Evolutionary conservation across 2,797 vertebrate species (phyloP), one percentile per base, ranked within the genome.

Genomic region (Champsocephalus esox): DNA sequence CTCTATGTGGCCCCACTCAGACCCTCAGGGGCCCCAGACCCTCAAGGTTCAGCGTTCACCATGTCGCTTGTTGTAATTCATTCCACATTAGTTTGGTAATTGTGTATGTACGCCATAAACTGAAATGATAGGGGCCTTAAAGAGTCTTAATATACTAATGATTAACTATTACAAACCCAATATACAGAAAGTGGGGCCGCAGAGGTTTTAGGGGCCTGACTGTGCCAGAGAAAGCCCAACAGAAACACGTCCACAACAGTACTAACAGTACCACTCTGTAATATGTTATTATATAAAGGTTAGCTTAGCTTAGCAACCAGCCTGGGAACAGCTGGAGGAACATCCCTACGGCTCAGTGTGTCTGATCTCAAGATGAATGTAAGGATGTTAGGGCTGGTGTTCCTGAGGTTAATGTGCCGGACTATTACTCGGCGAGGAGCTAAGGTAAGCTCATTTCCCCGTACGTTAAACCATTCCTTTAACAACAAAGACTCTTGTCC

Each of bases 251-350:
- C 0, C 1, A 60, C 54, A 58, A 5, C 4, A 28, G 28, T 10
- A 7, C 28, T 14, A 21, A 49, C 12, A 55, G 16, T 12, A 50
- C 17, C 52, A 16, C 51, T 48, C 4, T 52, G 9, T 34, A n/a
- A 16, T 48, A 16, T 52, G n/a, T 64, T 28, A 6, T 48, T 24
- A 13, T 45, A n/a, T 14, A n/a, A 21, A 46, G 34, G 41, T 61
- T 44, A 45, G 61, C 52, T 70, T 46, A 58, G 52, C 14, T 59
- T 45, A 50, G 55, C 55, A 73, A 9, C 3, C 10, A 38, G 48
- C 46, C 28, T 41, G n/a, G 7, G 61, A 65, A 43, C 38, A 28
- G 5, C 12, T 34, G 6, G 13, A 38, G 6, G 17, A 73, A 9
- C 34, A 16, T 3, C 14, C 64, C 4, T n/a, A 12, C 21, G 50